Base-by-base conservation (phyloP, 1,140 invertebrate species). In the Lepidotrigona ventralis region DNA sequence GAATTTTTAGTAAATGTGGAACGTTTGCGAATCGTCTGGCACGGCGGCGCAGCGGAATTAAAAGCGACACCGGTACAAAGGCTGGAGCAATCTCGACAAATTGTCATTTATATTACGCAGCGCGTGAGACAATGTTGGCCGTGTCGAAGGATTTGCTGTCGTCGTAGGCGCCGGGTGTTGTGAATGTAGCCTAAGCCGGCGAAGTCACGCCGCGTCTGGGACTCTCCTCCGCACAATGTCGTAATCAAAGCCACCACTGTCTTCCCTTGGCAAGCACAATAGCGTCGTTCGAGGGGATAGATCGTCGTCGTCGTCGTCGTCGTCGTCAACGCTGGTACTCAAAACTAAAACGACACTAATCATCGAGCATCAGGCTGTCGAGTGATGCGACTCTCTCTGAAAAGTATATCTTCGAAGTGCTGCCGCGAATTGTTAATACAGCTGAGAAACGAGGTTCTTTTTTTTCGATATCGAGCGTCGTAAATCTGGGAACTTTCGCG, bases 181-280 rank as follows among this genome's bases (percentile, higher is more conserved):
- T 86, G 84, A 86, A 89, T 81, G 87, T 84, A 66, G 85, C 85
- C 73, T 89, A 84, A 89, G 53, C 72, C 60, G 58, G 87, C 87
- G 88, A 92, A 92, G 90, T 92, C 89, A 86, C 85, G 87, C 85
- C 81, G 85, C 80, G 80, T 81, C 83, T 75, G 85, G 75, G 85
- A 85, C 88, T 90, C 91, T 90, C 85, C 85, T 90, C 81, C 76
- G 86, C 88, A 93, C 92, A 93, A 93, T 93, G 89, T 93, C 89
- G 92, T 92, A 93, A 93, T 93, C 93, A 93, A 93, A 93, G 90
- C 87, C 87, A 88, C 83, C 90, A 89, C 89, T 90, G 85, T 91
- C 91, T 90, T 90, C 75, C 80, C 81, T 46, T 79, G 83, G 81
- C 66, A 46, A 79, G 81, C 83, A 93, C 92, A 93, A 92, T 93